Conservation (phyloP, 1,140 invertebrate genomes). For the Melitaea cinxia region DNA sequence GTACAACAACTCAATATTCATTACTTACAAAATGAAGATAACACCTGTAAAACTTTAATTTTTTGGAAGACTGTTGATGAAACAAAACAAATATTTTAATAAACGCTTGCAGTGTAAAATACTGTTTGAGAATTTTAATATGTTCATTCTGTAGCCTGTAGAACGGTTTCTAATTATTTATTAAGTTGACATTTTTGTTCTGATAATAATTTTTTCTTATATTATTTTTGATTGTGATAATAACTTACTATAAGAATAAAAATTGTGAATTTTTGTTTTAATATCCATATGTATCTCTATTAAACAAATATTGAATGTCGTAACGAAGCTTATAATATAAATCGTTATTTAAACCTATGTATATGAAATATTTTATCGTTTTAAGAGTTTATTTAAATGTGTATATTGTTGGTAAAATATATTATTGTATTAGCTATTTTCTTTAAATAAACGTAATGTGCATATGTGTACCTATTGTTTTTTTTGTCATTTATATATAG, state of each 20-base stretch:
- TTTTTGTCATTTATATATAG: background rate
- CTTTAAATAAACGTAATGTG: slow-evolving; percentile 36
- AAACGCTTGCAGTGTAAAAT: too few relatives aligned
- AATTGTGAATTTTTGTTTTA: background rate
- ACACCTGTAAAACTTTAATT: background rate
- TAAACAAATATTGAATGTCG: slow-evolving; percentile 14
- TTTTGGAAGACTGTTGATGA: too few relatives aligned
- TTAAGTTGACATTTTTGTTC: background rate
- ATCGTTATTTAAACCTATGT: slow-evolving; percentile 17
- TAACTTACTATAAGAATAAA: background rate
- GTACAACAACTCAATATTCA: too few relatives aligned
- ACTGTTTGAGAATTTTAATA: too few relatives aligned
- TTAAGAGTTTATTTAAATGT: slow-evolving; percentile 37
- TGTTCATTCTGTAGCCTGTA: slow-evolving; percentile 5
- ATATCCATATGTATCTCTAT: slow-evolving; percentile 3
- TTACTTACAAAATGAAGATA: background rate
- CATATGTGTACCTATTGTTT: slow-evolving; percentile 36
- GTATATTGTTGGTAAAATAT: slow-evolving; percentile 32
- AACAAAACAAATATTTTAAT: too few relatives aligned
- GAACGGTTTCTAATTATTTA: background rate
- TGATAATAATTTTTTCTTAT: background rate
- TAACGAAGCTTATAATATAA: slow-evolving; percentile 19
- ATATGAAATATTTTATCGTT: slow-evolving; percentile 25
- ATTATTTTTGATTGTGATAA: background rate
- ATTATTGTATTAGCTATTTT: slow-evolving; percentile 23